Evolutionary conservation across 2,797 vertebrate species (phyloP).

Genomic region (Scomberomorus guttatus): DNA sequence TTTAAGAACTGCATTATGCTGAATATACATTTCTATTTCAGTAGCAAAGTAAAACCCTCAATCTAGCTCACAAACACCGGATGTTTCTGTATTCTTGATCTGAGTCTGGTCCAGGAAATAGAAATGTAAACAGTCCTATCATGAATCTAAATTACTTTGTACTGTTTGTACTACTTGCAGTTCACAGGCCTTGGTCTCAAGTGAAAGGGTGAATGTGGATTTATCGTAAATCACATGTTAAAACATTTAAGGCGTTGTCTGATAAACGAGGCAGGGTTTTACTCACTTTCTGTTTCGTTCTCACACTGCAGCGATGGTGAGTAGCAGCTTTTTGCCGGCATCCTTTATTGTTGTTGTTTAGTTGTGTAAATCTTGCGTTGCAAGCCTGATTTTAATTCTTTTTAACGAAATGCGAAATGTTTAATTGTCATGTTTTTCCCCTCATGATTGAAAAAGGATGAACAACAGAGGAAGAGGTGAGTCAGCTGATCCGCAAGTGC

Average conservation of each 20-base stretch:
- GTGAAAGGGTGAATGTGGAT: not conserved
- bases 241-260: not conserved
- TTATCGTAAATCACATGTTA: not conserved
- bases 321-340: not conserved
- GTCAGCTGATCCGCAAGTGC: not conserved
- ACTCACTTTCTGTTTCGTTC: conserved; percentile 9
- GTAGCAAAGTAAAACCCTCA: too few relatives aligned
- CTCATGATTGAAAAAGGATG: not conserved
- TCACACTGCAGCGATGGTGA: conserved; percentile 30
- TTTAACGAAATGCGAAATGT: not conserved
- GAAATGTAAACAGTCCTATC: too few relatives aligned
- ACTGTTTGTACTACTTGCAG: not conserved
- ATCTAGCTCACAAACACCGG: too few relatives aligned
- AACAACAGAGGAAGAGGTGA: not conserved
- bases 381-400: not conserved
- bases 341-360: not conserved
- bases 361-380: not conserved
- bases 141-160: too few relatives aligned
- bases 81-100: too few relatives aligned
- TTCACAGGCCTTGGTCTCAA: not conserved
- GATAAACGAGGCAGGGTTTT: not conserved
- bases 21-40: too few relatives aligned
- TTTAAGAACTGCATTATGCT: too few relatives aligned
- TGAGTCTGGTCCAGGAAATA: too few relatives aligned
- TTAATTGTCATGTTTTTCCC: not conserved